These are phyloP conservation scores for Astreopora myriophthalma DNA, from an alignment of 64 coral and sea anemone genomes.

Conservation along the genomic window DNA sequence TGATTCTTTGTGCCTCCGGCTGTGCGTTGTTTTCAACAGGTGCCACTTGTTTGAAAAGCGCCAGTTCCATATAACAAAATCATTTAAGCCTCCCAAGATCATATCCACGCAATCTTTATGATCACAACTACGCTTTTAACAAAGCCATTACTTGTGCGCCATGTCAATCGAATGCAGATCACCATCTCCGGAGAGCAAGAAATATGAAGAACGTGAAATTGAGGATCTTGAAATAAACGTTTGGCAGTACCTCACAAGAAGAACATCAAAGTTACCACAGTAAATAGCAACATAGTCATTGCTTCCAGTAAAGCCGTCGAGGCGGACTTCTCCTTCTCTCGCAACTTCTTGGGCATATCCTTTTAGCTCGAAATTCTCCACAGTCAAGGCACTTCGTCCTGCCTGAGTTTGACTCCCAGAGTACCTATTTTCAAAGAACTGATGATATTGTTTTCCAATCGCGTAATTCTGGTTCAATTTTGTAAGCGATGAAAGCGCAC, in stretches of 20 bases:
- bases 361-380: too few relatives aligned
- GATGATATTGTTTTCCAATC: not conserved
- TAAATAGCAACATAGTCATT: not conserved
- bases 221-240: not conserved
- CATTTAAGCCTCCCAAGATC: not conserved
- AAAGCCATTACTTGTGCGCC: not conserved
- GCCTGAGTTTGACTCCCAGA: not conserved
- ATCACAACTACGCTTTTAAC: not conserved
- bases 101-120: not conserved
- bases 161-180: not conserved
- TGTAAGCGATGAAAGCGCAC: not conserved
- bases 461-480: not conserved
- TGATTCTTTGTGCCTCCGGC: not conserved
- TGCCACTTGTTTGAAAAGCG: not conserved
- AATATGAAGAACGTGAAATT: not conserved
- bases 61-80: not conserved
- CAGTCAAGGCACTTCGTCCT: not conserved
- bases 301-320: conserved; percentile 5
- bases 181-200: not conserved
- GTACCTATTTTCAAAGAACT: not conserved
- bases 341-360: not conserved
- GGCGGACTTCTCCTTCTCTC: not conserved
- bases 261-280: not conserved
- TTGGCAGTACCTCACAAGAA: not conserved
- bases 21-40: not conserved